Conservation (phyloP, 2,888 invertebrate species). For the Sipha maydis region DNA sequence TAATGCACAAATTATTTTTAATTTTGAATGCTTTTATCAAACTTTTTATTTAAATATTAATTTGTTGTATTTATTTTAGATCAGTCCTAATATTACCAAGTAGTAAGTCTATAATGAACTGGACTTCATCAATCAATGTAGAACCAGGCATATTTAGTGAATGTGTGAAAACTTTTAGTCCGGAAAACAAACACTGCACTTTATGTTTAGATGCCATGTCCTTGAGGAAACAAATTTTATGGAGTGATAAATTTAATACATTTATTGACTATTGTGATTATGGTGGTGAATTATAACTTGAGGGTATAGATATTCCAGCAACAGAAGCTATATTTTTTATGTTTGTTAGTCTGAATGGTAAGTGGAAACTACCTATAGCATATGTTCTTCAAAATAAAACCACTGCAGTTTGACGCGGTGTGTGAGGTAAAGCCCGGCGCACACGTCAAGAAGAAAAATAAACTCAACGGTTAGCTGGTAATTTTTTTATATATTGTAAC, state of each 20-base stretch:
- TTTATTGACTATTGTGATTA: conserved; percentile 30
- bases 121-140: conserved; percentile 1
- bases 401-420: no score
- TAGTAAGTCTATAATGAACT: conserved; percentile 15
- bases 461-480: no score
- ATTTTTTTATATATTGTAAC: no score
- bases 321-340: conserved; percentile 25
- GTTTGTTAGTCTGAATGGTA: background rate
- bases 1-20: background rate
- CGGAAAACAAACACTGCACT: conserved; percentile 8
- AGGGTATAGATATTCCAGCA: background rate
- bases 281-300: conserved; percentile 7
- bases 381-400: conserved; percentile 13
- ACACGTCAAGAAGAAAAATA: no score
- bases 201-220: background rate
- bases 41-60: background rate
- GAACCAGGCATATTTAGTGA: conserved; percentile 23
- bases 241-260: conserved; percentile 8
- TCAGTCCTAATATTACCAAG: conserved; percentile 17
- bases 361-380: background rate
- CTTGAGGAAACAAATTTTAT: background rate
- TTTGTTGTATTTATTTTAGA: conserved; percentile 6
- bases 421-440: no score
- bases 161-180: background rate
- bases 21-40: conserved; percentile 4